A percentile compares a stretch with the other conserved stretches of the same genome.
Evolutionary conservation across 2,888 invertebrate species (phyloP).

Genomic region (Panzeria rudis): DNA sequence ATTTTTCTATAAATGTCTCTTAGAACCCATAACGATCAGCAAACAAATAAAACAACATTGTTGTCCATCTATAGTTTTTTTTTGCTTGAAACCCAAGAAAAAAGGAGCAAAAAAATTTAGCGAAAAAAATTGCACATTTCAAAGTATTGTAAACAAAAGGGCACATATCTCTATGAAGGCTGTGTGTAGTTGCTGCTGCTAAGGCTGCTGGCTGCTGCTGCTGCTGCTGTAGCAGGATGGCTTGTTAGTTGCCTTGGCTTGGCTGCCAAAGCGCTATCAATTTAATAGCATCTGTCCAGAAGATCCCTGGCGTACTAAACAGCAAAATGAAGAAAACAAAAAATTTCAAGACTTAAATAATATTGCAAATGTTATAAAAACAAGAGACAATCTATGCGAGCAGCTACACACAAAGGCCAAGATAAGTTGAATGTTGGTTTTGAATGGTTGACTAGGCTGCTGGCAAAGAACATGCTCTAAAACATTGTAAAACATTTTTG

Average conservation of each 20-base stretch:
- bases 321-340: slow-evolving; percentile 21
- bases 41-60: slow-evolving; percentile 62
- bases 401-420: slow-evolving; percentile 63
- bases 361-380: slow-evolving; percentile 51
- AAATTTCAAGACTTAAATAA: slow-evolving; percentile 23
- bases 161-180: slow-evolving; percentile 62
- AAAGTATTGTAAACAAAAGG: slow-evolving; percentile 69
- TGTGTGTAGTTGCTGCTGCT: slow-evolving; percentile 18
- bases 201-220: slow-evolving; percentile 4
- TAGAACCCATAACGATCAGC: slow-evolving; percentile 59
- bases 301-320: slow-evolving; percentile 57
- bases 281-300: slow-evolving; percentile 82
- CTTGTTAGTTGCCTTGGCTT: slow-evolving; percentile 43
- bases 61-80: slow-evolving; percentile 44
- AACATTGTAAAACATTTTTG: slow-evolving; percentile 71
- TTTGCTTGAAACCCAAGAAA: background rate
- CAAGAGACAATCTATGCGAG: slow-evolving; percentile 55
- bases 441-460: slow-evolving; percentile 46
- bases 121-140: slow-evolving; percentile 63
- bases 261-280: slow-evolving; percentile 78
- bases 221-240: slow-evolving; percentile 21
- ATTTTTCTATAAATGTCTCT: slow-evolving; percentile 61
- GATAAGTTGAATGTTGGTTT: slow-evolving; percentile 37
- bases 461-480: slow-evolving; percentile 70
- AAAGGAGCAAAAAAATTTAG: slow-evolving; percentile 30